phyloP scores from a whole-genome alignment of 2,797 vertebrate genomes.

The Typhlichthys subterraneus region DNA sequence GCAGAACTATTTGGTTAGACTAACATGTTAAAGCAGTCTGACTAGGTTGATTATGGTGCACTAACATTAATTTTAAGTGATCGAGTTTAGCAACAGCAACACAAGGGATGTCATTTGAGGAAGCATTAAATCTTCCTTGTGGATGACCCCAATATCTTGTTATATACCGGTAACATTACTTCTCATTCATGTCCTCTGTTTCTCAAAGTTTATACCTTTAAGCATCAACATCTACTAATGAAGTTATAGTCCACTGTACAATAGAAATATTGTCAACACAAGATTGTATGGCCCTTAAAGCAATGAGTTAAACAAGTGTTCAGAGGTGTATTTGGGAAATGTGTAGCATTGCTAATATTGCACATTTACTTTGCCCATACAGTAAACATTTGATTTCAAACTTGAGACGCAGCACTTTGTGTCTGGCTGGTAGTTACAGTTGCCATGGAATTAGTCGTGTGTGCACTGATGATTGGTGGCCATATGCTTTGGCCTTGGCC shows the following conservation, averaged over 20 bases:
- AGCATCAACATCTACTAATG: background rate
- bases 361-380: slow-evolving; percentile 26
- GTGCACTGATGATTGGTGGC: slow-evolving; percentile 21
- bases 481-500: slow-evolving; percentile 39
- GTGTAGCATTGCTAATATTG: slow-evolving; percentile 8
- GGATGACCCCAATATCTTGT: no score
- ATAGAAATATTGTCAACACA: slow-evolving; percentile 53
- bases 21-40: background rate
- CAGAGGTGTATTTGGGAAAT: slow-evolving; percentile 38
- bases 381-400: slow-evolving; percentile 45
- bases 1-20: background rate
- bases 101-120: slow-evolving; percentile 32
- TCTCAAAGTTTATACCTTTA: no score
- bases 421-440: slow-evolving; percentile 32
- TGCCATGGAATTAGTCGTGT: slow-evolving; percentile 33
- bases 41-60: no score
- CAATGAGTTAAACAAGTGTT: slow-evolving; percentile 66
- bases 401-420: slow-evolving; percentile 27
- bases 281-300: slow-evolving; percentile 64
- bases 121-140: slow-evolving; percentile 10
- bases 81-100: slow-evolving; percentile 20
- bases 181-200: no score
- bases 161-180: no score
- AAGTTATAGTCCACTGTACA: slow-evolving; percentile 36
- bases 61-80: no score